These are phyloP conservation scores for Trichoplusia ni DNA, from an alignment of 1,140 invertebrate genomes.

Conservation along the genomic window DNA sequence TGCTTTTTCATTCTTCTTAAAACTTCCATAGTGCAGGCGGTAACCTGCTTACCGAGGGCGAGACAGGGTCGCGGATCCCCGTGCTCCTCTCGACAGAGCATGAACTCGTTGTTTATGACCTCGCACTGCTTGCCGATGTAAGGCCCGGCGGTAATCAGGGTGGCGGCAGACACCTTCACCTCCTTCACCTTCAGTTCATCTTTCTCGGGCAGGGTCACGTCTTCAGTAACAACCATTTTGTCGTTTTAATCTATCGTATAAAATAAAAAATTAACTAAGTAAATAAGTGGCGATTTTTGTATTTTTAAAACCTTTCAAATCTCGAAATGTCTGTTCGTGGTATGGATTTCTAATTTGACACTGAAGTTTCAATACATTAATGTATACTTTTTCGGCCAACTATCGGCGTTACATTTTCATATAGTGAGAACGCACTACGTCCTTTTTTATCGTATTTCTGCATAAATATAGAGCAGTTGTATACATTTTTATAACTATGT, in stretches of 20 bases:
- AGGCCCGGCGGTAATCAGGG: conserved; percentile 90
- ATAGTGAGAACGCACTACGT: no score
- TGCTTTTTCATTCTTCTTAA: conserved; percentile 92
- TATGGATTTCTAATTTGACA: neutral
- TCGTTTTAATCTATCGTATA: neutral
- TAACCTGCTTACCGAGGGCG: conserved; percentile 94
- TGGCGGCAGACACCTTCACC: conserved; percentile 90
- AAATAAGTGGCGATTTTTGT: no score
- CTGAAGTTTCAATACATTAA: neutral
- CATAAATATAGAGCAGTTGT: no score
- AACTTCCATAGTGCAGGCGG: conserved; percentile 93
- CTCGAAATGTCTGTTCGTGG: no score
- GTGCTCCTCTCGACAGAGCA: conserved; percentile 92
- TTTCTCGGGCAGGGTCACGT: conserved; percentile 87
- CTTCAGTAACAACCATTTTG: conserved; percentile 87
- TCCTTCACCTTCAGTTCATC: conserved; percentile 92
- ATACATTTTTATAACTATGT: no score
- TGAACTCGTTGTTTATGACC: conserved; percentile 95
- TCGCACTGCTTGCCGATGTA: conserved; percentile 96
- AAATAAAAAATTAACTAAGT: no score
- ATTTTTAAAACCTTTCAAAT: no score
- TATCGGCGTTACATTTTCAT: no score
- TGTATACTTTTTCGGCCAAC: no score
- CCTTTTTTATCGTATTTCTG: no score
- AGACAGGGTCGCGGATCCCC: conserved; percentile 94